phyloP scores from a whole-genome alignment of 2,113 vertebrate genomes.

The Machaerirhynchus nigripectus region DNA sequence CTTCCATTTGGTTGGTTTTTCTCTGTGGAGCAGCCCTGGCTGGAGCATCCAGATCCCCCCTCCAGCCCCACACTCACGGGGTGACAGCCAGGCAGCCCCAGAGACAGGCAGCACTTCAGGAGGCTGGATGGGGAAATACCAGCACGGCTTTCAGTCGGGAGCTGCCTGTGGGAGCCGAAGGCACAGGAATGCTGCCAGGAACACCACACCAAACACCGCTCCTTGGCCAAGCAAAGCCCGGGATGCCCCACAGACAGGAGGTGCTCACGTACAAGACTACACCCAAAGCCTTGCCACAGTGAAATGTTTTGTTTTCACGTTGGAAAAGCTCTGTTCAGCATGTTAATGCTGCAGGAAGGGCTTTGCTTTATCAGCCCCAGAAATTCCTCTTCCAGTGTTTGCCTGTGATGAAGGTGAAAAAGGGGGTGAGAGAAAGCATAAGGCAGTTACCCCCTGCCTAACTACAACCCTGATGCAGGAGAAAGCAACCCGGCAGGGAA shows the following conservation, averaged over 20 bases:
- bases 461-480: not conserved
- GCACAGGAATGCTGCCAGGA: not conserved
- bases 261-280: fast-evolving
- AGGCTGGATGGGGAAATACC: not conserved
- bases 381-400: not conserved
- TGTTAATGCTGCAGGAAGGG: fast-evolving
- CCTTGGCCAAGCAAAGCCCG: not conserved
- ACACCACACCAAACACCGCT: fast-evolving
- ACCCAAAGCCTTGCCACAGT: not conserved
- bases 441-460: not conserved
- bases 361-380: not conserved
- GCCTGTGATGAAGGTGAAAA: not conserved
- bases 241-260: not conserved
- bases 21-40: no score
- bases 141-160: fast-evolving
- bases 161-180: not conserved
- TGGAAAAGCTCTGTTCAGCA: not conserved
- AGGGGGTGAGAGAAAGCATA: not conserved
- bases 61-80: not conserved
- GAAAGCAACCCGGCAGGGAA: not conserved
- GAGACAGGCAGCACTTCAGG: not conserved
- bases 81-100: not conserved
- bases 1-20: not conserved
- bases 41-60: not conserved
- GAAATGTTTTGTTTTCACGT: fast-evolving